Base-by-base conservation (phyloP, 2,113 vertebrate genomes). In the Heliornis fulica region DNA sequence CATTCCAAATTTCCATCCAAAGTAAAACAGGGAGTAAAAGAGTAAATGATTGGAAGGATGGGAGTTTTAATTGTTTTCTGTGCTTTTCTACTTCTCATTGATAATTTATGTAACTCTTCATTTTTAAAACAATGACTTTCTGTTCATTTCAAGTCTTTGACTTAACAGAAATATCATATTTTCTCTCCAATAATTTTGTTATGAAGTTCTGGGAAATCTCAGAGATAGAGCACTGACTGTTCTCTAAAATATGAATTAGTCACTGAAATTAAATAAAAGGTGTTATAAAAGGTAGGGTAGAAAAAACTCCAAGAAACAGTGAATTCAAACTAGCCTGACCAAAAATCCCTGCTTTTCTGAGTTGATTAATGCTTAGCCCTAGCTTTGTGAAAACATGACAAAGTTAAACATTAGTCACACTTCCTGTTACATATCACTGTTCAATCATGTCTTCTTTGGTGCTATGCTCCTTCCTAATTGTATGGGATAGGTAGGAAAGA, bases 341-440 rank as follows among this genome's bases (percentile, higher is more conserved):
- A 87, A 96, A 97, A 97, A 86, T 74, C 81, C 53, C 94, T 74
- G 53, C 54, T 79, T 87, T 94, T 76, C 34, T 41, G 66, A 87
- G 41, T 8, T 54, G 43, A 75, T 92, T 95, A 92, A 74, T 50
- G 72, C 81, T 69, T 85, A 85, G 40, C 25, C 22, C 31, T 32
- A 41, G 32, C n/a, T 74, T 68, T 19, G 15, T 41, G 90, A 94
- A 95, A 95, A 63, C 46, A 59, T 54, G 41, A 90, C 54, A 83
- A 87, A 90, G 38, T 45, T 70, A 85, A 93, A 77, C 12, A 36
- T 54, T 54, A 63, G 32, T 74, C 77, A 63, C 64, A 66, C 63
- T 77, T 95, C 83, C 36, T 57, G 83, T 76, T 82, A 80, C 28
- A 76, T 22, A 57, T 54, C 32, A 38, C 12, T 29, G 5, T 65